Base-by-base conservation (phyloP, 2,888 invertebrate species). In the Pristionchus entomophagus region DNA sequence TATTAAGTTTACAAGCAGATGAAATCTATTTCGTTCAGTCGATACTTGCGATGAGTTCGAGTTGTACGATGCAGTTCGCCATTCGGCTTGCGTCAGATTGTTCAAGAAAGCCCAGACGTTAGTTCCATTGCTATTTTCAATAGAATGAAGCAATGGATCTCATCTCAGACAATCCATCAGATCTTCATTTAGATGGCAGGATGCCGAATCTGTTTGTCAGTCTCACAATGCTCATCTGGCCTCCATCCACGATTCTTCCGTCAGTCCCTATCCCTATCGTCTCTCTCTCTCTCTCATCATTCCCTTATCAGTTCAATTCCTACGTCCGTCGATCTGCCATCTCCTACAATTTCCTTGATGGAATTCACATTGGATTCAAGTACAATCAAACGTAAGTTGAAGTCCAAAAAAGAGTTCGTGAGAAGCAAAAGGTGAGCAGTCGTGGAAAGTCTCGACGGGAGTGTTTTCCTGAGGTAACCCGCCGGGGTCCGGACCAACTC, bases 21-120 rank as follows among this genome's bases (percentile, higher is more conserved):
- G 45, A 45, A 45, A 35, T 6, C 8, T 38, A 5, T 8, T 56
- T 53, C n/a, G n/a, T 80, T 32, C 41, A 82, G 82, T 45, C 59
- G 45, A 49, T 26, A 35, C 35, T 17, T 82, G 82, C 59, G 82
- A 82, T 41, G 82, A 82, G 38, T 82, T 82, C 82, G 59, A 82
- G 6, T n/a, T 59, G 38, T 59, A 82, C 45, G 82, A 80, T 29
- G 78, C 49, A n/a, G 19, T 80, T 32, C 35, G 78, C 5, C 51
- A 53, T 29, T 51, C 49, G 10, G 51, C 78, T 1, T 80, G 78
- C 51, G 32, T 51, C 6, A 26, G 51, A 35, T 19, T 80, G 22
- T 80, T 51, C 78, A 80, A 38, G 59, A 80, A 51, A 22, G 80
- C 80, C 3, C 29, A 51, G 51, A 49, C 35, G 53, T 53, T 10